Evolutionary conservation across 2,888 invertebrate genomes (phyloP), one percentile per base, ranked within the genome.

Genomic region (Glomeris marginata): DNA sequence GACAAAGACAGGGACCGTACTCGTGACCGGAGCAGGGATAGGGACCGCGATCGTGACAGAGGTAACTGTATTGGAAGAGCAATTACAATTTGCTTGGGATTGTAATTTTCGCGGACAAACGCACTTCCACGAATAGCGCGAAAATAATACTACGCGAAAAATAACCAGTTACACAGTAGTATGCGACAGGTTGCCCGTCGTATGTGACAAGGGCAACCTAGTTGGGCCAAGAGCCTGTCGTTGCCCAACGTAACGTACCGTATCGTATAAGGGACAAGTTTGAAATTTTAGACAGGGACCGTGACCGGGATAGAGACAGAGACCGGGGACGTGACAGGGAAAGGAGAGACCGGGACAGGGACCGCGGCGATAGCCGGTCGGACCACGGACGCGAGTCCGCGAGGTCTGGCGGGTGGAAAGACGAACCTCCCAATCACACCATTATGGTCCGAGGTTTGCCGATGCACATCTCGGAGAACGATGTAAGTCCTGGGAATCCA

Each of bases 1-100:
- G 66, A 60, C 45, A 68, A 64, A 52, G 65, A 62, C 55, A 64
- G 38, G 61, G 63, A 58, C 58, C 42, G 64, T 58, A 50, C 62
- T 62, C 42, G 15, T 54, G 6, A 64, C 60, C 60, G 65, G 57
- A 61, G 65, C 57, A 45, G 56, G 8, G 55, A 52, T 16, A 44
- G 52, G 10, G 55, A 57, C 8, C 52, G 52, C 41, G 51, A 55
- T 43, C 47, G 54, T 15, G 51, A 50, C 2, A 44, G 45, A 35
- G 34, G 15, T n/a, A 47, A 45, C 36, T 45, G 54, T 41, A 56
- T n/a, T n/a, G n/a, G n/a, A n/a, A n/a, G n/a, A n/a, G n/a, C n/a
- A n/a, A n/a, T n/a, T n/a, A n/a, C n/a, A n/a, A n/a, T n/a, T n/a
- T n/a, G n/a, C n/a, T n/a, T n/a, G n/a, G n/a, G n/a, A n/a, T n/a